These are phyloP conservation scores for Oreortyx pictus DNA, from an alignment of 2,797 vertebrate species.

Conservation along the genomic window DNA sequence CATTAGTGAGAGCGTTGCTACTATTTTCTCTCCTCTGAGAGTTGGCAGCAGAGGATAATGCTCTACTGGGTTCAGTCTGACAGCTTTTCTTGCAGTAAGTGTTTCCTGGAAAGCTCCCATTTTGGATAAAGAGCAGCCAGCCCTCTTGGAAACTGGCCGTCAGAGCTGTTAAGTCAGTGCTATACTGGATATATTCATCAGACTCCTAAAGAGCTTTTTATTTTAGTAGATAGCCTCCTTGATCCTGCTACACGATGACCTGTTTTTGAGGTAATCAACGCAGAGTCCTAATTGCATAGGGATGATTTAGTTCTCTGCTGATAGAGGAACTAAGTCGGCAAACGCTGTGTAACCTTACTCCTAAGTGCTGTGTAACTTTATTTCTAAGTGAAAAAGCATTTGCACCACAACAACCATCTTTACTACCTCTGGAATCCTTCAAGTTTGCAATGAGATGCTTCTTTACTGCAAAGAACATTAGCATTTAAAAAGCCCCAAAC, in stretches of 20 bases:
- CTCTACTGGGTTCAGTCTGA: neutral
- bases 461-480: slow-evolving; percentile 7
- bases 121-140: neutral
- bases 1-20: neutral
- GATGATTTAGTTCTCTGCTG: neutral
- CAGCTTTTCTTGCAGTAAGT: neutral
- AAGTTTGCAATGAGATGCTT: no score
- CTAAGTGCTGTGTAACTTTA: neutral
- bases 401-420: neutral
- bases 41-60: neutral
- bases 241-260: neutral
- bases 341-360: neutral
- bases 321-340: neutral
- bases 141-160: neutral
- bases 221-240: neutral
- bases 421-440: neutral
- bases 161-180: neutral
- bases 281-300: neutral
- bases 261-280: neutral
- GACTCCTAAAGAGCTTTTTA: neutral
- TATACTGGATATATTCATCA: neutral
- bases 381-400: neutral
- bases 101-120: neutral
- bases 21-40: neutral
- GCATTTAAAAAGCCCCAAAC: slow-evolving; percentile 3